Evolutionary conservation across 2,113 vertebrate genomes (phyloP), one percentile per base, ranked within the genome.

Genomic region (Hassar affinis): DNA sequence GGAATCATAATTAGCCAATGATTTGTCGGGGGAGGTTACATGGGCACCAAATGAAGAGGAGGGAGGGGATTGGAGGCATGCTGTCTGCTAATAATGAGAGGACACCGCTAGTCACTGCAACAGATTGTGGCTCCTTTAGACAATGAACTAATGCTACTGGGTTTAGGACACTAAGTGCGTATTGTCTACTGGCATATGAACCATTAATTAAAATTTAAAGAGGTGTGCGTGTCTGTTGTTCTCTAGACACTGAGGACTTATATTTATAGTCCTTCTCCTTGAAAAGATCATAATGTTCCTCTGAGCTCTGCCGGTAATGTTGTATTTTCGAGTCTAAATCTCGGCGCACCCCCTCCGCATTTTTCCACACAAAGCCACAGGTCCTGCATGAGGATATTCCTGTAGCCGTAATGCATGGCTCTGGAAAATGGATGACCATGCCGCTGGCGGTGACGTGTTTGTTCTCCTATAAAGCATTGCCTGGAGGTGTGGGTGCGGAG

Each of bases 1-100:
- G 94, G 95, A 96, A 96, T 96, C 94, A 91, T 95, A 96, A 96
- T 96, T 95, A 95, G 91, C 94, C 95, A 96, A 96, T 96, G 94
- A 96, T 85, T 89, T 87, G 86, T 84, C 69, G 86, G 86, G 86
- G 89, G 87, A 89, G 89, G 89, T 89, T 89, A 88, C 81, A 68
- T 64, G 84, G 83, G 83, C 78, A 82, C 72, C 84, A 82, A 85
- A 84, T 86, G 85, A 87, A 74, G 87, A 82, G 87, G 82, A 88
- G 85, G 87, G 83, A 88, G 85, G 84, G 84, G 77, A 87, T 82
- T 59, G 69, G 84, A 75, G 82, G 85, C 84, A 79, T 84, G 84
- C 84, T 77, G 84, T 84, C 84, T 86, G 76, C 56, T 87, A 86
- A 83, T 85, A 84, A 84, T 75, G 81, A 82, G 86, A 82, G 81